A percentile compares a stretch with the other conserved stretches of the same genome.
These are phyloP conservation scores for Cordylochernes scorpioides DNA, from an alignment of 2,888 invertebrate species.

Conservation along the genomic window DNA sequence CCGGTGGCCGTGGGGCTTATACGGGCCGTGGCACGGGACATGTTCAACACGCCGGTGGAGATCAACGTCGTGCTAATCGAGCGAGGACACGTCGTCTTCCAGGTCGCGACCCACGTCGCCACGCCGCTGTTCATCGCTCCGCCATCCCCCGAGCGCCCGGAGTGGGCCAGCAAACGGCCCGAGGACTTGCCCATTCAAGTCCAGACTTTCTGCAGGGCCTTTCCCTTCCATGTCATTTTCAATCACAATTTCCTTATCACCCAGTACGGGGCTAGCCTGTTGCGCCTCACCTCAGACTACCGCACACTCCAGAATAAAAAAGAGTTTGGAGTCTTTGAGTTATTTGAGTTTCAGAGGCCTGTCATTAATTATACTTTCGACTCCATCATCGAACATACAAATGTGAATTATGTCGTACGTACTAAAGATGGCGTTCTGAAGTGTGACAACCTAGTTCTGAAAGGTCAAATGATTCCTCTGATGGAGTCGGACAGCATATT, in stretches of 20 bases:
- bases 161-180: constrained; percentile 6
- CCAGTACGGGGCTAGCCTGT: constrained; percentile 9
- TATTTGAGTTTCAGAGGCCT: constrained; percentile 15
- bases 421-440: constrained; percentile 2
- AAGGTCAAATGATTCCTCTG: constrained; percentile 17
- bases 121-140: background rate
- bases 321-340: constrained; percentile 11
- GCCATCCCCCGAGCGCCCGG: constrained; percentile 1
- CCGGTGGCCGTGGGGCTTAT: constrained; percentile 15
- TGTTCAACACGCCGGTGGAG: constrained; percentile 11
- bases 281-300: constrained; percentile 2
- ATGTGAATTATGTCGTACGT: constrained; percentile 10
- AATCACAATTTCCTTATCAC: constrained; percentile 9
- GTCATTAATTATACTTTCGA: constrained; percentile 15
- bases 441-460: constrained; percentile 10
- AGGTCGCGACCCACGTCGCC: background rate
- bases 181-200: constrained; percentile 9
- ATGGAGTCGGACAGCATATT: constrained; percentile 15
- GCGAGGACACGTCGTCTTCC: constrained; percentile 8
- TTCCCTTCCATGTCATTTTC: constrained; percentile 17
- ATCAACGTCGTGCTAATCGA: constrained; percentile 5
- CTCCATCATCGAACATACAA: constrained; percentile 11
- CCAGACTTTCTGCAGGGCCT: constrained; percentile 12
- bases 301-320: background rate
- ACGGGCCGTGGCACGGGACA: constrained; percentile 8